Evolutionary conservation across 1,140 invertebrate genomes (phyloP).

Genomic region (Zaprionus nigranus): DNA sequence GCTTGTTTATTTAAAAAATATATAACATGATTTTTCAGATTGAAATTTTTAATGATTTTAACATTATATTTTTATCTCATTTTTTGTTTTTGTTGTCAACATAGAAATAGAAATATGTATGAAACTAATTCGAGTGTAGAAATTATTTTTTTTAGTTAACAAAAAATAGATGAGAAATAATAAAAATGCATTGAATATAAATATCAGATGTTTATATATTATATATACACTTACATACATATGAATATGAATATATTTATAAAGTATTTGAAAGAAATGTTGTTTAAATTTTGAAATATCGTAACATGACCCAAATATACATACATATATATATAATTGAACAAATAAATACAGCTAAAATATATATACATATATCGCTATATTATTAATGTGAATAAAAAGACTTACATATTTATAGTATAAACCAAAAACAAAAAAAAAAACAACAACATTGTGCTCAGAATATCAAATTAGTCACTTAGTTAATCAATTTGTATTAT

Average conservation of each 20-base stretch:
- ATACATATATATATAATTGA: conserved; percentile 6
- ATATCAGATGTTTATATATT: conserved; percentile 13
- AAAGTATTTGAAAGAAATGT: neutral
- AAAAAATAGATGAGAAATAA: too few species aligned
- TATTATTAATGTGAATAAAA: conserved; percentile 74
- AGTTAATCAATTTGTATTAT: conserved; percentile 12
- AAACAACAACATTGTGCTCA: conserved; percentile 52
- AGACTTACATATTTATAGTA: conserved; percentile 72
- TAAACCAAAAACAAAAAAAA: conserved; percentile 44
- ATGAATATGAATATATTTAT: conserved; percentile 10
- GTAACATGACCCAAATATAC: conserved; percentile 22
- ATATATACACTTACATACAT: conserved; percentile 14
- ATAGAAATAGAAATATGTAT: too few species aligned
- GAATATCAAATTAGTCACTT: conserved; percentile 30
- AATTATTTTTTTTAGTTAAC: too few species aligned
- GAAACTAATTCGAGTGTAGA: too few species aligned
- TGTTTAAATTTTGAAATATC: neutral
- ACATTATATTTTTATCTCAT: too few species aligned
- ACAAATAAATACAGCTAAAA: conserved; percentile 24
- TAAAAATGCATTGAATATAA: too few species aligned
- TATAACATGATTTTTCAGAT: too few species aligned
- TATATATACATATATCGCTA: conserved; percentile 18
- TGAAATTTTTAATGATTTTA: too few species aligned
- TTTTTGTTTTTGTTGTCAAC: too few species aligned
- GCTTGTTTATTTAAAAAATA: too few species aligned